Base-by-base conservation (phyloP, 2,888 invertebrate genomes). In the Caenorhabditis sp. region DNA sequence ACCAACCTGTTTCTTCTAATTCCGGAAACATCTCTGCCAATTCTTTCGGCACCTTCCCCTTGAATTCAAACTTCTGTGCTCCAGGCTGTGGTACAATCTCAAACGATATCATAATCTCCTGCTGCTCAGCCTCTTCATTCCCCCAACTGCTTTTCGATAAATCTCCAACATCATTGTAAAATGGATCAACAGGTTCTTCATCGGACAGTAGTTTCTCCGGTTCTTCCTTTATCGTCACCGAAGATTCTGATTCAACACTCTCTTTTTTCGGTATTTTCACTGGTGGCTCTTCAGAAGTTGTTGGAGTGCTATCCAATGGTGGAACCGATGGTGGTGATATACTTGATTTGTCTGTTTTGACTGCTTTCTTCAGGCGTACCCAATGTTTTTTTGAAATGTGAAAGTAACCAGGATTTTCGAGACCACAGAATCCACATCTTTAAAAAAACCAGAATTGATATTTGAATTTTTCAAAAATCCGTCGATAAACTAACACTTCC, bases 401-500 rank as follows among this genome's bases (percentile, higher is more conserved):
- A 7, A 54, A 54, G 1, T 43, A 21, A 3, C 66, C 69, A 1
- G 77, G 77, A 61, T 75, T 57, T 27, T 57, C 59, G 3, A 49
- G 1, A 17, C 67, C 68, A 67, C 77, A 77, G 61, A 66, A 77
- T 1, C 77, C 77, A 52, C 77, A 77, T 8, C 77, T 77, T 56
- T 36, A 74, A 68, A 26, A 21, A 23, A 4, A 31, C 14, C 1
- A 5, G 5, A 17, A 20, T 50, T 23, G 36, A 23, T 38, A n/a
- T 20, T 57, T 23, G 8, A 21, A n/a, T 21, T 25, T 57, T 17
- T 25, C 21, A 27, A 27, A 57, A 27, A 12, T 23, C 31, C 12
- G 57, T 1, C 20, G 14, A 50, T n/a, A 4, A 5, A 20, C 56
- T 20, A 17, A 56, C 56, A 58, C 26, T 8, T 21, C 23, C 58